Percentiles rank a stretch among this genome's conserved stretches.
Evolutionary conservation across 1,140 invertebrate genomes (phyloP).

Genomic region (Heliconius hermathena): DNA sequence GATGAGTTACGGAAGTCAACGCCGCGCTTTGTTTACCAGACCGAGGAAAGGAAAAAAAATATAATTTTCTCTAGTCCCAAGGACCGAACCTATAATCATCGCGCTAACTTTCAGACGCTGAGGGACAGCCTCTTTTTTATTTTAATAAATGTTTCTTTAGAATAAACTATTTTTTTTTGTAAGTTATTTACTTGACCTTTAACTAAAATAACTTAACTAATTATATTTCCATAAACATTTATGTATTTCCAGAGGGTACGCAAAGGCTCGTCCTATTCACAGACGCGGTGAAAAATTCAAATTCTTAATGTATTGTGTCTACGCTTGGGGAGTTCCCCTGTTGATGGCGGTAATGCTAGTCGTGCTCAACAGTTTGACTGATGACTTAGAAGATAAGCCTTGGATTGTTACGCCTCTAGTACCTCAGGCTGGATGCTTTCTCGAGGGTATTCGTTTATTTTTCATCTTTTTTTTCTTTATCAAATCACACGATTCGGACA

Average conservation of each 20-base stretch:
- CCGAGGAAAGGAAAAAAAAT: too few species aligned
- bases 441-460: conserved; percentile 50
- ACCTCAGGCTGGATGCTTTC: conserved; percentile 54
- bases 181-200: too few species aligned
- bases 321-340: conserved; percentile 82
- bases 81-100: too few species aligned
- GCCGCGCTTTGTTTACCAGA: too few species aligned
- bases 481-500: too few species aligned
- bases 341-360: conserved; percentile 48
- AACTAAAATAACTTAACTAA: neutral
- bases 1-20: too few species aligned
- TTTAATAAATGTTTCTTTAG: too few species aligned
- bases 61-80: too few species aligned
- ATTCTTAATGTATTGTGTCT: conserved; percentile 84
- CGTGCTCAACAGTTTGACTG: conserved; percentile 41
- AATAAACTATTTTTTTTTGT: too few species aligned
- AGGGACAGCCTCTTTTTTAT: too few species aligned
- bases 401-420: conserved; percentile 61
- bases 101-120: too few species aligned
- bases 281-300: conserved; percentile 74
- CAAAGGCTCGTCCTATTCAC: conserved; percentile 66
- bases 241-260: conserved; percentile 59
- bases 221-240: conserved; percentile 38
- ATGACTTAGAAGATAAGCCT: conserved; percentile 47
- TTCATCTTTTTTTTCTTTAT: too few species aligned